Base-by-base conservation (phyloP, 1,140 invertebrate species). In the Ericerus pela region DNA sequence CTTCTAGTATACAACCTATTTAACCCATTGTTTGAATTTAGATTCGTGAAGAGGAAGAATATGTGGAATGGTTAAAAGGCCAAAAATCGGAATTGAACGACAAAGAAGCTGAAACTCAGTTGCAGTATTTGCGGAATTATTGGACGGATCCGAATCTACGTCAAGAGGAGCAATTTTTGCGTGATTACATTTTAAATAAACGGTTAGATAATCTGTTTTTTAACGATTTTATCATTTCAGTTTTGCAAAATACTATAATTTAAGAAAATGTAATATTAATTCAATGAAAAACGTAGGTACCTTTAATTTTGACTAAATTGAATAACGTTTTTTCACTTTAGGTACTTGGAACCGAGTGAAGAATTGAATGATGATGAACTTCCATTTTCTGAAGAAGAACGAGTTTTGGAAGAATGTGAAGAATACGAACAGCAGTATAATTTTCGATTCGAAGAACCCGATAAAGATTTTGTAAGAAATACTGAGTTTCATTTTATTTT, bases 361-460 rank as follows among this genome's bases (percentile, higher is more conserved):
- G 77, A 85, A 61, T 78, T 84, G 58, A 78, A 83, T 58, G 72
- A 71, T 47, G 76, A 79, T 43, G 57, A 58, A 54, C 29, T 58
- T 29, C 18, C 20, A 47, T 70, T 88, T 54, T 86, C 84, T 1
- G 88, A 85, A 59, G 88, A 94, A 69, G 88, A 94, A 65, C 71
- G 78, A 60, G 62, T 72, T 14, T 59, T 76, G 1, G 70, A 74
- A 47, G 79, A 85, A 61, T 87, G 92, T 66, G 86, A 89, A 43
- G 77, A 86, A 69, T 97, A 96, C 75, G 94, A 97, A 65, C 77
- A 88, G 29, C 95, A 96, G 65, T 97, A 85, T 66, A 96, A 97
- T 72, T 96, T 94, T 68, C 77, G 94, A 62, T 98, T 86, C 72
- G 91, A 98, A 72, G 92, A 97, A 70, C 93, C 93, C 0, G 93